Base-by-base conservation (phyloP, 2,888 invertebrate species). In the Latrodectus elegans region DNA sequence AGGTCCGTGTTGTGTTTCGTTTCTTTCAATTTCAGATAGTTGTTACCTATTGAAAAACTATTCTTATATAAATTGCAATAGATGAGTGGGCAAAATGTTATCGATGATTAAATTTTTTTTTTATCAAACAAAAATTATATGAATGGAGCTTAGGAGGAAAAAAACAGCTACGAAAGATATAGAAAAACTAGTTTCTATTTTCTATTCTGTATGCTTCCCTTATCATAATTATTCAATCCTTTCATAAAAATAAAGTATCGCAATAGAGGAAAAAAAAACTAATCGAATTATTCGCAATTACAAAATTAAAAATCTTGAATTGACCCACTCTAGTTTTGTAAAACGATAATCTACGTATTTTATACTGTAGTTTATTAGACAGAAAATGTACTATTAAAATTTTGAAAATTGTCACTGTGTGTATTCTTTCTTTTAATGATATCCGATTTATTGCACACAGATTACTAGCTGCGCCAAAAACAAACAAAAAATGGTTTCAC, bases 271-370 rank as follows among this genome's bases (percentile, higher is more conserved):
- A 80, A 38, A n/a, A n/a, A n/a, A 87, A 77, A 51, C 71, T 75
- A 67, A 77, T 77, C 81, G 81, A 87, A 87, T 81, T 81, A 81
- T 80, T 80, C 74, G 65, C 72, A 68, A 76, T 76, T 80, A 84
- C 22, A 55, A 67, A 71, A 85, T 73, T 60, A 67, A 67, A 72
- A 67, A 75, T 67, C 86, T 81, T 73, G 87, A 78, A 88, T 88
- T 88, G 82, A 78, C 79, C 87, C 70, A 78, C 87, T 38, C 38
- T 83, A 88, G 83, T 88, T 83, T 88, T 88, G 74, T 88, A 88
- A 72, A 83, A 83, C 82, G 82, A 88, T 83, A 78, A 83, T 78
- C 82, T 73, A 83, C 82, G 73, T 88, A 88, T 88, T 88, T 88
- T 88, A 74, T 88, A 82, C 87, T 74, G 87, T 88, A 83, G 83